Conservation (phyloP, 1,140 invertebrate species). For the Apis cerana region DNA sequence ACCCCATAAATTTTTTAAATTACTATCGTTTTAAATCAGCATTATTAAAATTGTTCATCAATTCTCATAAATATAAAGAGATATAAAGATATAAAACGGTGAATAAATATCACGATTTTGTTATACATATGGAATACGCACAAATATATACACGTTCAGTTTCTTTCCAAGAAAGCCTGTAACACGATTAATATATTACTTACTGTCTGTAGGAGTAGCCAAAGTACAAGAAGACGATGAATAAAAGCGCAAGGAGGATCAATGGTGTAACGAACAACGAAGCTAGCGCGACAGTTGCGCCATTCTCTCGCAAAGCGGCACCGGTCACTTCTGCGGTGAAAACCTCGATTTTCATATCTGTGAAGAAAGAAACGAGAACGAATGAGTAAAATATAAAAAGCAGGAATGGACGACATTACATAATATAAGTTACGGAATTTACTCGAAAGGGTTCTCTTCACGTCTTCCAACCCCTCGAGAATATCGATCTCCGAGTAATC, state of each 20-base stretch:
- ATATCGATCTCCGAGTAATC: conserved; percentile 67
- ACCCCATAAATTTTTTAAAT: no score
- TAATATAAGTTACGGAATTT: not conserved
- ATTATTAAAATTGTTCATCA: no score
- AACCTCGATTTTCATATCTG: conserved; percentile 66
- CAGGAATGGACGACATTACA: not conserved
- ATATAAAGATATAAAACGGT: no score
- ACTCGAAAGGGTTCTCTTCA: conserved; percentile 58
- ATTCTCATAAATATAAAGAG: no score
- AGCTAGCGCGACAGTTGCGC: conserved; percentile 47
- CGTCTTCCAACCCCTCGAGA: conserved; percentile 57
- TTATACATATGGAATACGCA: no score
- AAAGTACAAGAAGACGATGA: conserved; percentile 60
- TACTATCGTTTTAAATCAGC: no score
- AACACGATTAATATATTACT: conserved; percentile 53
- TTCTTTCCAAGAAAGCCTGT: no score
- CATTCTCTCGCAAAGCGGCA: conserved; percentile 54
- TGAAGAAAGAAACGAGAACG: not conserved
- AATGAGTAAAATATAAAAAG: not conserved
- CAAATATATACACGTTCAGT: no score
- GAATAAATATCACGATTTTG: no score
- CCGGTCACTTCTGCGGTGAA: conserved; percentile 61
- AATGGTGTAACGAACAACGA: conserved; percentile 67
- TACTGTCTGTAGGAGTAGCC: conserved; percentile 73
- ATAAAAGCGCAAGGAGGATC: conserved; percentile 58